phyloP scores from a whole-genome alignment of 2,888 invertebrate genomes.

The Muscina levida region DNA sequence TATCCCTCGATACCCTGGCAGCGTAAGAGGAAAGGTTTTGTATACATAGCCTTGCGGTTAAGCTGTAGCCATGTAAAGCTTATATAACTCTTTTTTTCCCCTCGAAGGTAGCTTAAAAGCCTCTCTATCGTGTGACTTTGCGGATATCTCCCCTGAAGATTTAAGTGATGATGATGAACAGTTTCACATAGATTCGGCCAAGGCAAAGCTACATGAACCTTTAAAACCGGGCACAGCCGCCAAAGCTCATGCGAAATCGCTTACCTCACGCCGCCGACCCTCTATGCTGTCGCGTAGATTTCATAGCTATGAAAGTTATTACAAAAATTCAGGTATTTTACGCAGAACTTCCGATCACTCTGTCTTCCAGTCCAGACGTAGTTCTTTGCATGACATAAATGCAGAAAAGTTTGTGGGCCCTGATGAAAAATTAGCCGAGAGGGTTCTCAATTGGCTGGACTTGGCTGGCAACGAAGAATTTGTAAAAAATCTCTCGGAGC shows the following conservation, averaged over 20 bases:
- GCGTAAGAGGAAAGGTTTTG: slow-evolving; percentile 35
- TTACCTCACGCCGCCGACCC: slow-evolving; percentile 11
- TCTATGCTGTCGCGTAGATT: slow-evolving; percentile 38
- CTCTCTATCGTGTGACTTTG: slow-evolving; percentile 57
- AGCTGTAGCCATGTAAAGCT: background rate
- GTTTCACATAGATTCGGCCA: slow-evolving; percentile 67
- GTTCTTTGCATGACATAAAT: slow-evolving; percentile 74
- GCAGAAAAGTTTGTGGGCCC: slow-evolving; percentile 68
- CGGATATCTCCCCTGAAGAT: slow-evolving; percentile 43
- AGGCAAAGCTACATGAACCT: slow-evolving; percentile 61
- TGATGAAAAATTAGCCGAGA: slow-evolving; percentile 83
- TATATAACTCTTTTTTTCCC: slow-evolving; percentile 18
- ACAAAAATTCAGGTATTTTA: slow-evolving; percentile 36
- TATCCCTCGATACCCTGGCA: slow-evolving; percentile 8
- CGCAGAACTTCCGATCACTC: slow-evolving; percentile 66
- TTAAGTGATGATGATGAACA: slow-evolving; percentile 52
- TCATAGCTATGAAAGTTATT: slow-evolving; percentile 51
- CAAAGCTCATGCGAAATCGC: slow-evolving; percentile 11
- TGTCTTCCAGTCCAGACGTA: slow-evolving; percentile 71
- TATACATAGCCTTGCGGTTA: no score
- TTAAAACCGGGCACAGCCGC: background rate
- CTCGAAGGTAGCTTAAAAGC: slow-evolving; percentile 56
- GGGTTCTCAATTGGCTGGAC: slow-evolving; percentile 90
- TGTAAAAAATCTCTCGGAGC: slow-evolving; percentile 41
- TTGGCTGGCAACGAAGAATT: slow-evolving; percentile 83